A percentile compares a stretch with the other conserved stretches of the same genome.
phyloP scores from a whole-genome alignment of 2,888 invertebrate genomes.

The Drosophila nigritarsus region DNA sequence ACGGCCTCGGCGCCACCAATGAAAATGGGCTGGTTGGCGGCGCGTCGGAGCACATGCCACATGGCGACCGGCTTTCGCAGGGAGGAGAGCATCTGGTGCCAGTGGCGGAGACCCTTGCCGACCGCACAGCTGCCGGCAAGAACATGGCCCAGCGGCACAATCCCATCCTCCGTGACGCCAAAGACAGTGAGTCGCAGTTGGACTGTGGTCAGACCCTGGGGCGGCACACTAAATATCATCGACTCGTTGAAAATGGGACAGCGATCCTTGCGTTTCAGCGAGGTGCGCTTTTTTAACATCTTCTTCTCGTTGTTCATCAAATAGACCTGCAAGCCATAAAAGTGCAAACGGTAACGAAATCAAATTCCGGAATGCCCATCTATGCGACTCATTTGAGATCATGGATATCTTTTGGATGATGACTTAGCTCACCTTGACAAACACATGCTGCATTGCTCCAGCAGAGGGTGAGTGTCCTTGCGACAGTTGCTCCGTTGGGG shows the following conservation, averaged over 20 bases:
- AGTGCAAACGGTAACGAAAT: not conserved
- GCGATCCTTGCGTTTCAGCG: conserved; percentile 90
- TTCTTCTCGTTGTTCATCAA: conserved; percentile 92
- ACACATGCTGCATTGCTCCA: conserved; percentile 88
- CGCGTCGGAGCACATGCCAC: conserved; percentile 91
- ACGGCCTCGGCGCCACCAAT: conserved; percentile 82
- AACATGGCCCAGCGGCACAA: conserved; percentile 91
- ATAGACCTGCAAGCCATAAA: conserved; percentile 87
- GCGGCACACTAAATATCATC: conserved; percentile 93
- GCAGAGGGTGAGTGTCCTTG: conserved; percentile 26
- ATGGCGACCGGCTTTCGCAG: conserved; percentile 92
- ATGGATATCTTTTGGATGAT: no score
- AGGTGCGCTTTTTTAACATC: conserved; percentile 92
- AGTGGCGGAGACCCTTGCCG: conserved; percentile 90
- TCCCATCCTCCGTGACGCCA: conserved; percentile 82
- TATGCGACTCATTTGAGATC: not conserved
- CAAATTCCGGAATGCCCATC: not conserved
- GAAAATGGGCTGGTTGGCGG: conserved; percentile 80
- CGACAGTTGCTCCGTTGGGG: conserved; percentile 7
- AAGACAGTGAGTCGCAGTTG: conserved; percentile 90
- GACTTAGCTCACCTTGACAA: conserved; percentile 88
- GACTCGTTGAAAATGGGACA: conserved; percentile 94
- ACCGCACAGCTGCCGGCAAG: conserved; percentile 91
- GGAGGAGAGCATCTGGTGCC: conserved; percentile 93
- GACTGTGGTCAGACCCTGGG: conserved; percentile 89